These are phyloP conservation scores for Temnothorax nylanderi DNA, from an alignment of 1,140 invertebrate species.

Conservation along the genomic window DNA sequence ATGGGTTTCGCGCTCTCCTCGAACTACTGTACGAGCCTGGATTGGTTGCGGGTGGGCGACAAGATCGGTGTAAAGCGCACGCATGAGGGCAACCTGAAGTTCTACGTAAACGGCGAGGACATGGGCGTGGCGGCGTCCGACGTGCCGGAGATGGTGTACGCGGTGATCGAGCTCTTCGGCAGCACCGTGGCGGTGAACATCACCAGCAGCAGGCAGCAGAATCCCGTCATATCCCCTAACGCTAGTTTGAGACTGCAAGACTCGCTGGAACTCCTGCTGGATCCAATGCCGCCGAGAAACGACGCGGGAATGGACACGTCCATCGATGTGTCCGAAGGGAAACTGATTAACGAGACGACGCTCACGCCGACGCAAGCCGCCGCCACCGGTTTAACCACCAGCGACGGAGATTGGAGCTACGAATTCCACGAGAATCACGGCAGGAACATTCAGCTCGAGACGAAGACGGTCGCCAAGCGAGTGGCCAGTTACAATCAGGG, in stretches of 20 bases:
- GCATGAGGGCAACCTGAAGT: conserved; percentile 87
- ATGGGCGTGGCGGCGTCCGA: conserved; percentile 93
- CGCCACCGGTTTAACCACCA: conserved; percentile 61
- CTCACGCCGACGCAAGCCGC: conserved; percentile 80
- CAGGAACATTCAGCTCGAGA: conserved; percentile 90
- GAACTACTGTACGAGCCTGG: conserved; percentile 91
- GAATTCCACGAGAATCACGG: conserved; percentile 90
- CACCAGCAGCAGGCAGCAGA: conserved; percentile 86
- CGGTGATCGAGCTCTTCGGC: conserved; percentile 91
- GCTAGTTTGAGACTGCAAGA: conserved; percentile 88
- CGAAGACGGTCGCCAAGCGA: conserved; percentile 87
- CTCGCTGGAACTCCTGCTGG: conserved; percentile 88
- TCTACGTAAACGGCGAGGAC: conserved; percentile 93
- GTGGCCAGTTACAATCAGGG: conserved; percentile 92
- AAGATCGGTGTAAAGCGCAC: conserved; percentile 89
- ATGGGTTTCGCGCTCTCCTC: conserved; percentile 87
- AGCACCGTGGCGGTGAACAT: conserved; percentile 88
- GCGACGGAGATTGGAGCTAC: conserved; percentile 82
- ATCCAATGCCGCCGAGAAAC: conserved; percentile 86
- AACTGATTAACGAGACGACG: conserved; percentile 80
- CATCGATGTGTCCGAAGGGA: conserved; percentile 81
- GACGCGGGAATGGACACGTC: conserved; percentile 84
- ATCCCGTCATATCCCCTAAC: conserved; percentile 85
- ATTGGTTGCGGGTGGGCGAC: conserved; percentile 92
- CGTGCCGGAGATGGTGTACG: conserved; percentile 92